Conservation (phyloP, 1,140 invertebrate genomes). For the Conus betulinus region DNA sequence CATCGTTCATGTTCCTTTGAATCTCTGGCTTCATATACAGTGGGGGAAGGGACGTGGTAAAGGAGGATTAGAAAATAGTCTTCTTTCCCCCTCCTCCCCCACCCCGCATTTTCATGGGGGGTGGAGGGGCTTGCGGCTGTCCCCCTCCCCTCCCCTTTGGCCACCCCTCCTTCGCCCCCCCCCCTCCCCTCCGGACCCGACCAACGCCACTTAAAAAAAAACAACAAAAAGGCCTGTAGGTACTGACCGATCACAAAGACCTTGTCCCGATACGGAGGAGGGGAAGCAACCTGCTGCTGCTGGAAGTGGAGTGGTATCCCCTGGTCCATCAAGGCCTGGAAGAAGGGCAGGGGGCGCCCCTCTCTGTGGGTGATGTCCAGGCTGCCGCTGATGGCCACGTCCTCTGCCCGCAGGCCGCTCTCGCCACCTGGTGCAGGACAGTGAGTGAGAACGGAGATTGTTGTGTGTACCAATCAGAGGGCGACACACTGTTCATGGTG, state of each 20-base stretch:
- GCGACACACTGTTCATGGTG: too few relatives aligned
- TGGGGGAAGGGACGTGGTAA: too few relatives aligned
- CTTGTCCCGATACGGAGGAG: constrained; percentile 18
- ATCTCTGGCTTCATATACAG: too few relatives aligned
- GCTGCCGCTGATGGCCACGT: constrained; percentile 7
- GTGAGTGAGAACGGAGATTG: too few relatives aligned
- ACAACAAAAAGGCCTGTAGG: neutral
- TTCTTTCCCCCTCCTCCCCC: too few relatives aligned
- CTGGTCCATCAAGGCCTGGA: neutral
- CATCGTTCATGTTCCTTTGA: too few relatives aligned
- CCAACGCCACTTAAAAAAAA: neutral
- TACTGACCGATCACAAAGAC: neutral
- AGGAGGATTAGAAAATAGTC: too few relatives aligned
- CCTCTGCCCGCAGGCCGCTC: neutral
- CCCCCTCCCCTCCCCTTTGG: too few relatives aligned
- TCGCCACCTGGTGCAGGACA: neutral
- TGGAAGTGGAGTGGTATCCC: neutral
- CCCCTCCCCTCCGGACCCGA: neutral
- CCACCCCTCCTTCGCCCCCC: too few relatives aligned
- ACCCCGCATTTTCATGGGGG: too few relatives aligned
- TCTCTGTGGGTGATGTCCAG: neutral
- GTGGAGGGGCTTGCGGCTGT: neutral
- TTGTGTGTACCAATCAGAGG: too few relatives aligned
- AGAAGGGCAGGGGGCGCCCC: too few relatives aligned
- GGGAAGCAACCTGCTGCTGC: neutral